phyloP scores from a whole-genome alignment of 2,888 invertebrate genomes.

The Chloroclystis v-ata region DNA sequence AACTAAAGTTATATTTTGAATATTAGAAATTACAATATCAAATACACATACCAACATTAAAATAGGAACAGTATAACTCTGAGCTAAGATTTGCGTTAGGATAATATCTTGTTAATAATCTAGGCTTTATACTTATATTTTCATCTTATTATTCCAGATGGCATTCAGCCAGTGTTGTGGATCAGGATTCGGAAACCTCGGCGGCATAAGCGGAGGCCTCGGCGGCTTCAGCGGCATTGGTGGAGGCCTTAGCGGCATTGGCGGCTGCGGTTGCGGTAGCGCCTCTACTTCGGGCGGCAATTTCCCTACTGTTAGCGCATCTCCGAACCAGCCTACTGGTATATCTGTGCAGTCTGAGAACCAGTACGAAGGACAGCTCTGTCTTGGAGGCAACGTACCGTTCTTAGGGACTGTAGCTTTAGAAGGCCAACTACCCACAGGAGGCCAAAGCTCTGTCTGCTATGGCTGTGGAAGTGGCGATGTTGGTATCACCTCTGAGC shows the following conservation, averaged over 20 bases:
- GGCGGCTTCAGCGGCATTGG: conserved; percentile 5
- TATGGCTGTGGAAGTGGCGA: conserved; percentile 21
- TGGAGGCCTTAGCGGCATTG: conserved; percentile 1
- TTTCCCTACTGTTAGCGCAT: conserved; percentile 14
- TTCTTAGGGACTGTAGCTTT: conserved; percentile 22
- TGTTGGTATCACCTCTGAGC: conserved; percentile 11
- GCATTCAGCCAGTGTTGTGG: conserved; percentile 10
- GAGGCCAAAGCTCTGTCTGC: conserved; percentile 17
- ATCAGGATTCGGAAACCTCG: neutral
- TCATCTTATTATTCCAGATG: conserved; percentile 8
- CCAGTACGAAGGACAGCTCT: conserved; percentile 19
- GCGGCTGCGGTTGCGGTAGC: conserved; percentile 6
- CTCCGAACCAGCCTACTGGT: conserved; percentile 17
- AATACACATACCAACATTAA: too few relatives aligned
- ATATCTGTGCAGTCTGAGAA: conserved; percentile 23
- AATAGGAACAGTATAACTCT: too few relatives aligned
- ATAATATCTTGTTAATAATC: too few relatives aligned
- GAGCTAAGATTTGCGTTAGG: too few relatives aligned
- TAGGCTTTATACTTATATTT: too few relatives aligned
- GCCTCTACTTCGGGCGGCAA: conserved; percentile 13
- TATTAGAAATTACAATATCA: too few relatives aligned
- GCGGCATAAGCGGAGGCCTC: neutral
- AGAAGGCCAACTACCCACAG: conserved; percentile 20
- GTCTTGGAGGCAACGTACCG: conserved; percentile 19
- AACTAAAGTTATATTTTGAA: too few relatives aligned